phyloP scores from a whole-genome alignment of 2,113 vertebrate genomes.

The Bothrops jararaca region DNA sequence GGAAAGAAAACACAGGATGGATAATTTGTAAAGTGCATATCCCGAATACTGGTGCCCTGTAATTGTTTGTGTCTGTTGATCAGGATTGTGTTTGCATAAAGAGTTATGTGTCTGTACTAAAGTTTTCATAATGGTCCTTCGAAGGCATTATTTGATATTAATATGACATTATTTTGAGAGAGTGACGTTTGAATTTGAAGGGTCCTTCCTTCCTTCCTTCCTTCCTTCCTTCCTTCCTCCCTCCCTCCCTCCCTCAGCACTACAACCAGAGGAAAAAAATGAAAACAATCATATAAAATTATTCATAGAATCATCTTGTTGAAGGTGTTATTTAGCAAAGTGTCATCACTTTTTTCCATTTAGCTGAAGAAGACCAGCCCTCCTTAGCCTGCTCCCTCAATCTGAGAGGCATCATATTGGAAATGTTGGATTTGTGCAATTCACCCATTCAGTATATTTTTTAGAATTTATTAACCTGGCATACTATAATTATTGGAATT shows the following conservation, averaged over 20 bases:
- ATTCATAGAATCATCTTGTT: not conserved
- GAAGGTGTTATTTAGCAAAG: not conserved
- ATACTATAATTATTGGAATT: not conserved
- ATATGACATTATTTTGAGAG: not conserved
- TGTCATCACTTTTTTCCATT: not conserved
- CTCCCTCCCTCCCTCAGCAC: not conserved
- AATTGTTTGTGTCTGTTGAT: not conserved
- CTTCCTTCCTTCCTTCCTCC: too few relatives aligned
- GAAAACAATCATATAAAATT: not conserved
- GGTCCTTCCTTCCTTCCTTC: too few relatives aligned
- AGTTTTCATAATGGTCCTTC: not conserved
- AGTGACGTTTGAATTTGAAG: not conserved
- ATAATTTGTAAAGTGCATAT: not conserved
- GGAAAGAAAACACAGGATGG: not conserved
- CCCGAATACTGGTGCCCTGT: not conserved
- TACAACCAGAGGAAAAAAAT: not conserved
- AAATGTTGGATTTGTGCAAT: not conserved
- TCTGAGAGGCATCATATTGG: not conserved
- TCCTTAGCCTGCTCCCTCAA: not conserved
- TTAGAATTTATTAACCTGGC: not conserved
- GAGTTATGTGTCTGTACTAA: not conserved
- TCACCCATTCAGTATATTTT: not conserved
- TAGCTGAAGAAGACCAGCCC: not conserved
- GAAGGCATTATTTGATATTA: not conserved
- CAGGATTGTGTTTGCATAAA: not conserved